Base-by-base conservation (phyloP, 1,140 invertebrate species). In the Meloidogyne floridensis region DNA sequence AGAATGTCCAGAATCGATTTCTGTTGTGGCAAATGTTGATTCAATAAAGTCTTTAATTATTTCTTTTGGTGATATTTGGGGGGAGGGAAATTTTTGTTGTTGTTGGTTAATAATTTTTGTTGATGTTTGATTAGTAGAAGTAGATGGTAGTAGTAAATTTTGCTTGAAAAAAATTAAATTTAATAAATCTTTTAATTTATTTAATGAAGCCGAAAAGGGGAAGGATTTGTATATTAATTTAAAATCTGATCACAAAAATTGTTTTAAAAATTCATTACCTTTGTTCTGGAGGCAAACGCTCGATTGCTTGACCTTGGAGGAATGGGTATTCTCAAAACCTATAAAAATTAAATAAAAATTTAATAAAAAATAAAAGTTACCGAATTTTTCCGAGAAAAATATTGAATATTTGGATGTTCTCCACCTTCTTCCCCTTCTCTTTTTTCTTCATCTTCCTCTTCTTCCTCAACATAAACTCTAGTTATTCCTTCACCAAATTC, bases 341-440 rank as follows among this genome's bases (percentile, higher is more conserved):
- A 10, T 15, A n/a, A 32, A 10, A 47, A n/a, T 47, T 15, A 54
- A 11, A 15, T 43, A 56, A 56, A 43, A 54, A n/a, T 32, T 13
- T 56, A 43, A 13, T 18, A 53, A 51, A 32, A 6, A 13, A 15
- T 11, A 3, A 53, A 47, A 76, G 7, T 76, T 42, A 79, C 86
- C 42, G 85, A 86, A 77, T 86, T 86, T 75, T 86, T 86, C 9
- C 85, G 69, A 18, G 85, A 86, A 82, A 86, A 86, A 69, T 87
- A 86, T 56, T 86, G 85, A n/a, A 85, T 51, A 76, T 85, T 85
- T 43, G 83, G 83, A 32, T 59, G 18, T 3, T 84, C 87, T 72
- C 84, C 84, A 47, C 88, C 81, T 75, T 89, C 86, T 43, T 75
- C 80, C n/a, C 15, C 54, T 75, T 84, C 83, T 77, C 71, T 5